These are phyloP conservation scores for Clupea harengus DNA, from an alignment of 2,113 vertebrate genomes.

Conservation along the genomic window DNA sequence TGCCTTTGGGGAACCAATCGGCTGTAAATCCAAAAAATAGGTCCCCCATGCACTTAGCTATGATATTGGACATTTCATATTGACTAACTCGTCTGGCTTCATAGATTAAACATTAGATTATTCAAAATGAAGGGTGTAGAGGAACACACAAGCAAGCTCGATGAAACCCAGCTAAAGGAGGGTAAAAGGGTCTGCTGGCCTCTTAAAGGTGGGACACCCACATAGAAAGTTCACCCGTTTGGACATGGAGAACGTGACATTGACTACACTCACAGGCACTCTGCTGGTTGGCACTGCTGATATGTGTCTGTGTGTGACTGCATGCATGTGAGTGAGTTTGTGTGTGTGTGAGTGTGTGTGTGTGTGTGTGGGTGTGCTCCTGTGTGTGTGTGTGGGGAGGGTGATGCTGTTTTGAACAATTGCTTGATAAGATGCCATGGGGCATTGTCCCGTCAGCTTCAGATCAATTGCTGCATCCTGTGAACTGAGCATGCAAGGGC, in stretches of 20 bases:
- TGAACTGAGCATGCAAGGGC: conserved; percentile 61
- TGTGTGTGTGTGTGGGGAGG: conserved; percentile 29
- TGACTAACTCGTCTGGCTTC: conserved; percentile 52
- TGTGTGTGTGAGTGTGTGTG: neutral
- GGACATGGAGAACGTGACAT: conserved; percentile 46
- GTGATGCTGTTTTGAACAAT: conserved; percentile 62
- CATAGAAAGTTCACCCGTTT: conserved; percentile 9
- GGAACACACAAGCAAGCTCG: neutral
- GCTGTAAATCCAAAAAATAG: neutral
- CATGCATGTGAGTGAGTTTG: neutral
- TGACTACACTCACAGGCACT: conserved; percentile 50
- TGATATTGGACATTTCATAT: conserved; percentile 76
- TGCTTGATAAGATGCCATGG: conserved; percentile 64
- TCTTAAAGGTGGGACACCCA: neutral
- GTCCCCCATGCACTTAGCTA: conserved; percentile 54
- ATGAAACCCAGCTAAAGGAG: neutral
- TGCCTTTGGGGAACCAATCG: too few species aligned
- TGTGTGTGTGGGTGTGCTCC: neutral
- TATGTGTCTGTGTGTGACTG: neutral
- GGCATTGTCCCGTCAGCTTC: conserved; percentile 68
- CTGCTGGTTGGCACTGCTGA: conserved; percentile 57
- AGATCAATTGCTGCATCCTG: conserved; percentile 74
- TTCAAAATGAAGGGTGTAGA: conserved; percentile 4
- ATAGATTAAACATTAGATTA: conserved; percentile 34
- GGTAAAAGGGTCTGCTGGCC: neutral